Evolutionary conservation across 2,888 invertebrate species (phyloP), one percentile per base, ranked within the genome.

Genomic region (Vanessa cardui): DNA sequence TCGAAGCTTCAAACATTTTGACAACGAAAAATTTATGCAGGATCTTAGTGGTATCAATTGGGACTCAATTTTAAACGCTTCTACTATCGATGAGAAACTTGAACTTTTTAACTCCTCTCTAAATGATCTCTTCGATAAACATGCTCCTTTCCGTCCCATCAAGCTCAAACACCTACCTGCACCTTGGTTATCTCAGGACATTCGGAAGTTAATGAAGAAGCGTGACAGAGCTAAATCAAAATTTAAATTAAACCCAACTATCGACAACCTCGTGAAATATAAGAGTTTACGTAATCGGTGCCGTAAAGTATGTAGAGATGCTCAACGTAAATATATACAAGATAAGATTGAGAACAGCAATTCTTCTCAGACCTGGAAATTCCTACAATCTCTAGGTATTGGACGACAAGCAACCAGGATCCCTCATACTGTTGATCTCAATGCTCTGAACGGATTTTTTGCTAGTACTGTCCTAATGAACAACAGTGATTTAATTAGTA

Each of bases 331-430:
- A 16, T 59, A 21, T 18, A 59, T 59, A 45, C 20, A 44, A 3
- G 16, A 6, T n/a, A n/a, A 5, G 16, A 46, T 59, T 18, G 59
- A 45, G 1, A 59, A 59, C 21, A 39, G 4, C 94, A 81, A 0
- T 94, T 89, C 21, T 26, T 52, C 20, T 26, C 21, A 21, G 52
- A 15, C 26, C 15, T 52, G 52, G 52, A 52, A 52, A 52, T 52
- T 52, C 26, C 21, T 52, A 21, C 12, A 52, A 12, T 18, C 21
- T 21, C 8, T 50, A 45, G 44, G 44, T 45, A 45, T 45, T 45
- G 44, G 44, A 45, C 44, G 44, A 45, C 44, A 45, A 45, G 44
- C 44, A 45, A 5, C 44, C 44, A 45, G 44, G 12, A 45, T 45
- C 44, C 44, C 44, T 45, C 44, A 45, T 45, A 45, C 44, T 45